phyloP scores from a whole-genome alignment of 2,113 vertebrate species.

The Tapirus terrestris region DNA sequence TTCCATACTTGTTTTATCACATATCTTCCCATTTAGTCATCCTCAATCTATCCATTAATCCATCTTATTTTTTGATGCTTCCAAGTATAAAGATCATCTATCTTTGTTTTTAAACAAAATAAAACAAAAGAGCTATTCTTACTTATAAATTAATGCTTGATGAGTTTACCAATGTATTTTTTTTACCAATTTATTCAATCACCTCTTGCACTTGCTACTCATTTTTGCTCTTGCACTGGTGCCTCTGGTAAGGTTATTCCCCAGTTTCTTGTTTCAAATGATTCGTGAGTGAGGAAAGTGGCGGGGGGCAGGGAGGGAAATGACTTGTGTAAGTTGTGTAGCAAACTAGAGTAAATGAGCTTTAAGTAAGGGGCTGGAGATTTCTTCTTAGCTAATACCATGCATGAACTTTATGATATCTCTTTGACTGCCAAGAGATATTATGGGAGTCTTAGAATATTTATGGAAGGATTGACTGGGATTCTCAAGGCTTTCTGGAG shows the following conservation, averaged over 20 bases:
- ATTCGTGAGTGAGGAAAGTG: not conserved
- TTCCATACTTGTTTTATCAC: not conserved
- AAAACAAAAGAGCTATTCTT: not conserved
- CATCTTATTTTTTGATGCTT: not conserved
- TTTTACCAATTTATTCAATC: not conserved
- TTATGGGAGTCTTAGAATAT: slow-evolving; percentile 24
- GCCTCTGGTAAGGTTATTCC: not conserved
- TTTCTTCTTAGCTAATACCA: slow-evolving; percentile 18
- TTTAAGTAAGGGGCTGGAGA: not conserved
- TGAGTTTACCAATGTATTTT: not conserved
- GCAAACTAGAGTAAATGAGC: not conserved
- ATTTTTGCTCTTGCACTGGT: not conserved
- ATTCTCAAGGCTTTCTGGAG: slow-evolving; percentile 33
- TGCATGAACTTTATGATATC: not conserved
- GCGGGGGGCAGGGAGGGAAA: no score
- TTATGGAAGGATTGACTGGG: slow-evolving; percentile 2
- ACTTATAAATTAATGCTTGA: not conserved
- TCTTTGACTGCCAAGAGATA: slow-evolving; percentile 41
- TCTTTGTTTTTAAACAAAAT: slow-evolving; percentile 23
- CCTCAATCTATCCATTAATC: not conserved
- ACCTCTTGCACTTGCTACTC: not conserved
- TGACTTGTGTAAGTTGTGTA: not conserved
- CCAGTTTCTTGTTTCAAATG: not conserved
- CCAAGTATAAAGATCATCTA: not conserved
- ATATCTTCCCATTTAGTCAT: not conserved